Evolutionary conservation across 1,140 invertebrate genomes (phyloP).

Genomic region (Trialeurodes vaporariorum): DNA sequence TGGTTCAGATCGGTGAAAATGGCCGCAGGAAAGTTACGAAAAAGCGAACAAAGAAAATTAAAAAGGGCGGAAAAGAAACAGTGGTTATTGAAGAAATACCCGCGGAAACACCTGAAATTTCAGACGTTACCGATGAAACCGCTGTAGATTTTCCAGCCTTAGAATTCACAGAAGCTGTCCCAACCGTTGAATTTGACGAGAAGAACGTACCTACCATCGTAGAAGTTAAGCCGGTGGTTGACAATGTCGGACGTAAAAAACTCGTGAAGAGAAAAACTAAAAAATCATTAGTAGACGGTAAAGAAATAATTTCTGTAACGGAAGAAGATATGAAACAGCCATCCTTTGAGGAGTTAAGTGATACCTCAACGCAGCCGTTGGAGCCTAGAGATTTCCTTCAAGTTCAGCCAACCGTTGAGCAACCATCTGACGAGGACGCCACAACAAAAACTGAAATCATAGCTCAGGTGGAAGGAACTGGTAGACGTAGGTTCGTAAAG

Average conservation of each 20-base stretch:
- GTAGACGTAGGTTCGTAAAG: background rate
- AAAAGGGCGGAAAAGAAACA: background rate
- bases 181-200: background rate
- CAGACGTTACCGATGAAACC: background rate
- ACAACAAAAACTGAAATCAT: background rate
- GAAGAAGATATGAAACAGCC: slow-evolving; percentile 8
- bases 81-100: background rate
- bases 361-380: background rate
- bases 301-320: background rate
- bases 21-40: slow-evolving; percentile 1
- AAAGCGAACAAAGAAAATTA: background rate
- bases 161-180: background rate
- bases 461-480: slow-evolving; percentile 7
- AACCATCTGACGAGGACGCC: background rate
- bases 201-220: background rate
- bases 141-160: background rate
- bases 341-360: background rate
- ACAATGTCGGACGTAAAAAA: background rate
- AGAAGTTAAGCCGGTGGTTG: background rate
- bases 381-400: background rate
- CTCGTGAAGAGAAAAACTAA: background rate
- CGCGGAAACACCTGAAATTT: background rate
- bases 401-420: background rate
- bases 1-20: background rate
- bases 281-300: background rate